These are phyloP conservation scores for Drosophila anceps DNA, from an alignment of 2,888 invertebrate species.

Conservation along the genomic window DNA sequence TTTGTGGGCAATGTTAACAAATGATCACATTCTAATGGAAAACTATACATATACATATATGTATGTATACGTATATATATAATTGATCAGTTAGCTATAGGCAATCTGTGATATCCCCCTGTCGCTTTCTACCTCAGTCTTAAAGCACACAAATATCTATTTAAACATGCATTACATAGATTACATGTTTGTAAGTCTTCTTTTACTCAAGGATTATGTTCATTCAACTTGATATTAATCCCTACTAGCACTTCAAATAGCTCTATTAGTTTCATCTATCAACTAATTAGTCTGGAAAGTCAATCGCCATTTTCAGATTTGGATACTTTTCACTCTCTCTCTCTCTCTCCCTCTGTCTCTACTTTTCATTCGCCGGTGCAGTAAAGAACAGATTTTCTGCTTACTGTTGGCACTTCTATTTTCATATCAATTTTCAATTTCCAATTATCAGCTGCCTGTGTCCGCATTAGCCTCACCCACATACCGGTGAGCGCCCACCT, in stretches of 20 bases:
- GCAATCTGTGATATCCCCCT: neutral
- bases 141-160: no score
- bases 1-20: neutral
- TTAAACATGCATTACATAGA: no score
- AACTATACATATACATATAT: neutral
- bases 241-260: no score
- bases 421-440: constrained; percentile 23
- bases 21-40: neutral
- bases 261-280: neutral
- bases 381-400: neutral
- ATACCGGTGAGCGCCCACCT: neutral
- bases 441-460: constrained; percentile 6
- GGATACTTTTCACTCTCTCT: neutral
- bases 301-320: neutral
- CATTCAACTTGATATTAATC: neutral
- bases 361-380: neutral
- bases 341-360: neutral
- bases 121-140: no score
- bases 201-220: neutral
- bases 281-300: neutral
- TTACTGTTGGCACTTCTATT: constrained; percentile 6
- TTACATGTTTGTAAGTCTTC: neutral
- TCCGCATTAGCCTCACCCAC: neutral
- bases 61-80: neutral
- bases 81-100: neutral